Evolutionary conservation across 2,113 vertebrate genomes (phyloP), one percentile per base, ranked within the genome.

Genomic region (Bubo bubo): DNA sequence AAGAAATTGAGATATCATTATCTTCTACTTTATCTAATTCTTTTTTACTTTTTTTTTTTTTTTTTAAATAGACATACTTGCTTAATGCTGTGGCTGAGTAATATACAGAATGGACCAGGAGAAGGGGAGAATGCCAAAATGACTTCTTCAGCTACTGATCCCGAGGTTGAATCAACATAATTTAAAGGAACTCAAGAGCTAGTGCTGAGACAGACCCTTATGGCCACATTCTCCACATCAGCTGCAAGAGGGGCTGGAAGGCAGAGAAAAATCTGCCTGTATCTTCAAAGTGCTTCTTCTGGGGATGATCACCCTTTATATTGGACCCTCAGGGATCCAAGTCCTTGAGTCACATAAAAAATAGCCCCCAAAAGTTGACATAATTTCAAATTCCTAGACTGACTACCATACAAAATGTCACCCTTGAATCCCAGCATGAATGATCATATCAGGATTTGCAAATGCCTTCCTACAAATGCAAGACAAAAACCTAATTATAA

Each of bases 141-240:
- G 18, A 64, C 9, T 77, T 26, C 53, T 68, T 11, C 9, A 26
- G 15, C 26, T 53, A 20, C 18, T 32, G 4, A 28, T 49, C 43
- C 30, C 18, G 21, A 75, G 24, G 14, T 4, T 70, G 18, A 86
- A 66, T 10, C 7, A 34, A 27, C 0, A 2, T 30, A 35, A 35
- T 30, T 70, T 71, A 32, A 80, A 53, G 13, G 13, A 72, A 41
- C 17, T 41, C 6, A 5, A 34, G 39, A 66, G 9, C 58, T 34
- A 22, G 22, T 9, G 22, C 13, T 43, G 45, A 64, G 24, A 4
- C 23, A 49, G 39, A 82, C 7, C 11, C 26, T 43, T 32, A 34
- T 11, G 9, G 55, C 8, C 28, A n/a, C 0, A 0, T 56, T 35
- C n/a, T 50, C 59, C 20, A 6, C 27, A n/a, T 34, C 15, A 43